phyloP scores from a whole-genome alignment of 2,797 vertebrate species.

The Todus mexicanus region DNA sequence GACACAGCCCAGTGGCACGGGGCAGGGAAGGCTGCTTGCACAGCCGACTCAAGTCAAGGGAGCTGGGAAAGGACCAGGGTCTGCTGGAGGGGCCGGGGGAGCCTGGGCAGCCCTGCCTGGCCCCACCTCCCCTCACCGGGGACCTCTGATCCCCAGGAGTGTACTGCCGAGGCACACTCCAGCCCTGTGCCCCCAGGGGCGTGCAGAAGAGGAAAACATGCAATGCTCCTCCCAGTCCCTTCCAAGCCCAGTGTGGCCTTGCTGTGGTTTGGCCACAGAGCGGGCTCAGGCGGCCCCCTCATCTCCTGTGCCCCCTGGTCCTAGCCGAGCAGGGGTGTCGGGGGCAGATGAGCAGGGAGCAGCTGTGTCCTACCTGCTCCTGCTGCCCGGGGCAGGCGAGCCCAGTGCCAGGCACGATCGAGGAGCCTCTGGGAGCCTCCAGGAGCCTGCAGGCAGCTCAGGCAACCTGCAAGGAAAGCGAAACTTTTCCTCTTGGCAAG shows the following conservation, averaged over 20 bases:
- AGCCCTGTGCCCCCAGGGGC: neutral
- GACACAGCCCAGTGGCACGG: neutral
- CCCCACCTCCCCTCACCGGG: neutral
- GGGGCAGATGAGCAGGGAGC: neutral
- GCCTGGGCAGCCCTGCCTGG: neutral
- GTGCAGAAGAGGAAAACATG: neutral
- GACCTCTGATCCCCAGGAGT: too few relatives aligned
- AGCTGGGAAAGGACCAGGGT: neutral
- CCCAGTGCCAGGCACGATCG: accelerated
- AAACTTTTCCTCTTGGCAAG: neutral
- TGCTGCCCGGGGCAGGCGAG: accelerated
- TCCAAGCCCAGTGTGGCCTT: too few relatives aligned
- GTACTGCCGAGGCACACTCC: neutral
- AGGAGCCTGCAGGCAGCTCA: accelerated
- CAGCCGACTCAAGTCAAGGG: neutral
- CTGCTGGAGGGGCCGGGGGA: accelerated
- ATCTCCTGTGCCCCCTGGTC: too few relatives aligned
- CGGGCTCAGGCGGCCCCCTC: too few relatives aligned
- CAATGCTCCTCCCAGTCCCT: too few relatives aligned
- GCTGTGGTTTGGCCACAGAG: too few relatives aligned
- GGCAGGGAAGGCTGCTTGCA: accelerated
- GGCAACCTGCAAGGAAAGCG: neutral
- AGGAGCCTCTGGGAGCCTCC: accelerated
- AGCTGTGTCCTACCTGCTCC: neutral
- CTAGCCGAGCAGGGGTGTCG: neutral